Base-by-base conservation (phyloP, 2,888 invertebrate genomes). In the Matsumyia berberina region DNA sequence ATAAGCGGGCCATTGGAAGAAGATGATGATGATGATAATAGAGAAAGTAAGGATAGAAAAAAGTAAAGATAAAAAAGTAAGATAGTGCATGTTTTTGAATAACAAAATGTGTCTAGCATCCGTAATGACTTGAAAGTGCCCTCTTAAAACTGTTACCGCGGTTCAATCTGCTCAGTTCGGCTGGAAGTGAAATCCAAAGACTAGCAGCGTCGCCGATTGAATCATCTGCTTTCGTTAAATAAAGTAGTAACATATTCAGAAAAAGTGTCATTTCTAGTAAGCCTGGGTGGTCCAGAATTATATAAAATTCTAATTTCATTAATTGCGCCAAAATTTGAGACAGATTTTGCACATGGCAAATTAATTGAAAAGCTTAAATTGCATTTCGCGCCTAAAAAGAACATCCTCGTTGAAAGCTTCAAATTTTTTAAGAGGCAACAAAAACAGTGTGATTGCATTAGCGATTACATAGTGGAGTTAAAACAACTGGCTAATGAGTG, bases 241-340 rank as follows among this genome's bases (percentile, higher is more conserved):
- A 70, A 33, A 55, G 31, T 57, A 7, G 4, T 2, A 3, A 12
- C 11, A n/a, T 19, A 29, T 17, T 8, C 17, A 6, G 31, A 33
- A 35, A 57, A 46, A 35, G 57, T 51, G 42, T 69, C 55, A 19
- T 55, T 53, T 24, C 12, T 55, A 24, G 51, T 55, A 9, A 55
- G 53, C 39, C 69, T 46, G 0, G 44, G 15, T 19, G 57, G 69
- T 11, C 44, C 57, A 12, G 44, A 69, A 24, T 42, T 42, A 11
- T 57, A 69, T 9, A 44, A 69, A 29, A 15, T 58, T 11, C 12
- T 37, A 29, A 72, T 29, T 11, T 51, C 31, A 7, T 51, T 60
- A n/a, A 46, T 58, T 35, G 58, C 57, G n/a, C 69, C 69, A 15
- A 72, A 60, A 46, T 2, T 70, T 3, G 24, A 70, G 57, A 70